Evolutionary conservation across 2,888 invertebrate genomes (phyloP).

Genomic region (Tricholauxania praeusta): DNA sequence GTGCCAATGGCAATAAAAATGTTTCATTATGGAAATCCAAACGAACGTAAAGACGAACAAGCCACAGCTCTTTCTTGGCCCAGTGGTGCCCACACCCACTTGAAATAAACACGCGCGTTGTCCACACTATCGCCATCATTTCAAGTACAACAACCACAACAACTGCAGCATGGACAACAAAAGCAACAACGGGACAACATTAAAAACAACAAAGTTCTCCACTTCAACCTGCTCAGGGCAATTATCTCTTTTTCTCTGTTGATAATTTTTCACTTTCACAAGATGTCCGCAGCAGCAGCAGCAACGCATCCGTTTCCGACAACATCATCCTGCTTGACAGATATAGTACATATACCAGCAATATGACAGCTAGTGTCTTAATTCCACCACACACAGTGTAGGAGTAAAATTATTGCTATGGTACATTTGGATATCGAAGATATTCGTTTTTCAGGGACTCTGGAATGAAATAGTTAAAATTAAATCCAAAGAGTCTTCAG

Average conservation of each 20-base stretch:
- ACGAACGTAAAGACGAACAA: constrained; percentile 44
- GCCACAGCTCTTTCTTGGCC: constrained; percentile 9
- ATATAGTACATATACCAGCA: not conserved
- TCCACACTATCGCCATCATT: constrained; percentile 29
- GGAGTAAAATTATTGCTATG: constrained; percentile 34
- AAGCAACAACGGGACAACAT: constrained; percentile 36
- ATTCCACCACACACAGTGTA: constrained; percentile 29
- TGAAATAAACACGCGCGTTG: constrained; percentile 26
- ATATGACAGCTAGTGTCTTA: constrained; percentile 14
- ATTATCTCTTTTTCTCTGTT: constrained; percentile 42
- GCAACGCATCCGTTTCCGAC: constrained; percentile 20
- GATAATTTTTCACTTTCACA: constrained; percentile 66
- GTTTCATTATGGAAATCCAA: constrained; percentile 55
- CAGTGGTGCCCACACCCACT: not conserved
- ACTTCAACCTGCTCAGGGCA: constrained; percentile 32
- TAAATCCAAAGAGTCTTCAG: too few relatives aligned
- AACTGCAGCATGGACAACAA: constrained; percentile 37
- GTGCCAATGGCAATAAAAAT: constrained; percentile 64
- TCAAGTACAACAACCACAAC: constrained; percentile 22
- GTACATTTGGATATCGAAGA: constrained; percentile 38
- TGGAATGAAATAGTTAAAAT: too few relatives aligned
- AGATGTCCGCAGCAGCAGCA: constrained; percentile 49
- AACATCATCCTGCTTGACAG: constrained; percentile 16
- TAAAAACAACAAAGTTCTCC: constrained; percentile 47
- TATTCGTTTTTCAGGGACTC: not conserved